Evolutionary conservation across 1,140 invertebrate genomes (phyloP).

Genomic region (Heliconius eleuchia): DNA sequence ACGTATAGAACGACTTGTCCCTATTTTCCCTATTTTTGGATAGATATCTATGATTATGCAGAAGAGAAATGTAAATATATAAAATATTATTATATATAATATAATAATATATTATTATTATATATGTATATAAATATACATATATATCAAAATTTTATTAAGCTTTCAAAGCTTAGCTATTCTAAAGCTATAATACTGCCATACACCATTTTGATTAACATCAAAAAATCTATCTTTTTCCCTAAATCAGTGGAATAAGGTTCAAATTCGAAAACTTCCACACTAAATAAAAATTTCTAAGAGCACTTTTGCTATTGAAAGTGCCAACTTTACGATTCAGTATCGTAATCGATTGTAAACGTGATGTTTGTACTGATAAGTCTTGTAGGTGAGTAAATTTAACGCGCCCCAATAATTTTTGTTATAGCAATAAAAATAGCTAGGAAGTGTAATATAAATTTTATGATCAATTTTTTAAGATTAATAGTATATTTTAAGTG

Average conservation of each 20-base stretch:
- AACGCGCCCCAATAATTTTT: constrained; percentile 31
- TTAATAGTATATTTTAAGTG: not conserved
- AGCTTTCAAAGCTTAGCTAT: not conserved
- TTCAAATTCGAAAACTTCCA: not conserved
- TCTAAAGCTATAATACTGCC: not conserved
- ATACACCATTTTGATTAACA: not conserved
- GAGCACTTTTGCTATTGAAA: constrained; percentile 39
- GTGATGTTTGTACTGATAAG: constrained; percentile 49
- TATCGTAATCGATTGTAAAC: constrained; percentile 46
- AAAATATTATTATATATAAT: too few species aligned
- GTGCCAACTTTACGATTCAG: constrained; percentile 51
- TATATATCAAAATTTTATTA: not conserved
- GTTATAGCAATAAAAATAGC: constrained; percentile 15
- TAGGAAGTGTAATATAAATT: not conserved
- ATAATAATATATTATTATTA: too few species aligned
- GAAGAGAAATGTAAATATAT: too few species aligned
- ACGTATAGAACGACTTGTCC: too few species aligned
- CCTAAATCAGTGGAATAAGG: not conserved
- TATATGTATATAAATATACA: too few species aligned
- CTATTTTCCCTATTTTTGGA: too few species aligned
- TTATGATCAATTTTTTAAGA: not conserved
- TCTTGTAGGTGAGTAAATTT: constrained; percentile 47
- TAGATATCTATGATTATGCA: too few species aligned
- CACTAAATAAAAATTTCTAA: not conserved
- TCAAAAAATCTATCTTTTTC: not conserved